Percentiles rank a stretch among this genome's conserved stretches.
phyloP scores from a whole-genome alignment of 2,113 vertebrate genomes.

The Odontesthes bonariensis region DNA sequence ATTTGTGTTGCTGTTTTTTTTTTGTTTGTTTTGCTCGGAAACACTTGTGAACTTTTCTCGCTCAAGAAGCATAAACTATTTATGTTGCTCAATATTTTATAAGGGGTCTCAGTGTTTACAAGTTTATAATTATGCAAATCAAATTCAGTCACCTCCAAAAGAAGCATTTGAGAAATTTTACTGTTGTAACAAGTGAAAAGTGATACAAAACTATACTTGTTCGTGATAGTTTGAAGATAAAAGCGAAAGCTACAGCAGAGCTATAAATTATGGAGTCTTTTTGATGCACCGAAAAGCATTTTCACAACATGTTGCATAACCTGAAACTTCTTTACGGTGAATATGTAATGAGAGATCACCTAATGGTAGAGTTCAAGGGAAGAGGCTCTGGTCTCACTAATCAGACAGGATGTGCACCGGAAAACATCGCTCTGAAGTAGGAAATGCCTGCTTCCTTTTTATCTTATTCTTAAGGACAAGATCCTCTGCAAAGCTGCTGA shows the following conservation, averaged over 20 bases:
- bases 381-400: constrained; percentile 67
- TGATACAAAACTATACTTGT: neutral
- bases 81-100: neutral
- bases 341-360: constrained; percentile 31
- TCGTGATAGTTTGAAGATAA: constrained; percentile 38
- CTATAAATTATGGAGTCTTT: constrained; percentile 48
- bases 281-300: constrained; percentile 32
- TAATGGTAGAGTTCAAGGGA: constrained; percentile 48
- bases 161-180: neutral
- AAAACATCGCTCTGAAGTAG: constrained; percentile 78
- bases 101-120: neutral
- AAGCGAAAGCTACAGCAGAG: constrained; percentile 12
- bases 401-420: constrained; percentile 75
- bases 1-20: constrained; percentile 14
- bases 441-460: constrained; percentile 84
- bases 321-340: constrained; percentile 39
- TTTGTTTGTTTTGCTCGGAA: neutral
- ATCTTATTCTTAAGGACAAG: constrained; percentile 77
- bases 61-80: neutral
- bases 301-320: constrained; percentile 50
- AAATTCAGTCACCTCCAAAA: neutral
- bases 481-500: constrained; percentile 62
- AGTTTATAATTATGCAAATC: neutral
- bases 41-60: neutral
- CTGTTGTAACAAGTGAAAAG: neutral